These are phyloP conservation scores for Cybosia mesomella DNA, from an alignment of 2,888 invertebrate genomes.

Conservation along the genomic window DNA sequence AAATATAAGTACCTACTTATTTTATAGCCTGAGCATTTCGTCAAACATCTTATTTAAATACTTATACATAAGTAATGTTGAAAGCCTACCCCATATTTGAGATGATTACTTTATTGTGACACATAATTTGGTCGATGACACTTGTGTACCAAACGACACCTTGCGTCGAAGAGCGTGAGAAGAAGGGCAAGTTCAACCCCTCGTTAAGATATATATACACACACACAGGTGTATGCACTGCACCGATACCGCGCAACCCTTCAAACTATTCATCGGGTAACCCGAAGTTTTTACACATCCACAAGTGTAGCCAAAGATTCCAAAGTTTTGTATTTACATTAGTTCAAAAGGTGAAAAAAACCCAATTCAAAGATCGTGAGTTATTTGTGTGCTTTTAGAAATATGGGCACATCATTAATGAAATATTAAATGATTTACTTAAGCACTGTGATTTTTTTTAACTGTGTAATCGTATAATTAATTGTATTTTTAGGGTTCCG, in stretches of 20 bases:
- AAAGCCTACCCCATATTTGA: background rate
- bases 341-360: background rate
- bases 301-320: background rate
- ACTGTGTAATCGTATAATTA: no score
- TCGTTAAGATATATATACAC: constrained; percentile 53
- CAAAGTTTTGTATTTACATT: background rate
- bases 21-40: background rate
- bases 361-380: background rate
- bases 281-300: constrained; percentile 4
- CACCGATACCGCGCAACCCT: constrained; percentile 57
- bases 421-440: no score
- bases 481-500: no score
- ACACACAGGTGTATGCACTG: constrained; percentile 67
- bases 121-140: constrained; percentile 34
- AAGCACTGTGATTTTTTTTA: no score
- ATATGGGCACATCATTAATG: background rate
- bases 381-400: background rate
- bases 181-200: constrained; percentile 66
- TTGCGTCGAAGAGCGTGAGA: constrained; percentile 64
- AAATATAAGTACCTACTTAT: no score
- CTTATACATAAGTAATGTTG: background rate
- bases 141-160: constrained; percentile 56
- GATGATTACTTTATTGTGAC: constrained; percentile 14
- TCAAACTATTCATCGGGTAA: constrained; percentile 31
- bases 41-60: constrained; percentile 3